Conservation (phyloP, 2,797 vertebrate species). For the Accipiter superciliosus region DNA sequence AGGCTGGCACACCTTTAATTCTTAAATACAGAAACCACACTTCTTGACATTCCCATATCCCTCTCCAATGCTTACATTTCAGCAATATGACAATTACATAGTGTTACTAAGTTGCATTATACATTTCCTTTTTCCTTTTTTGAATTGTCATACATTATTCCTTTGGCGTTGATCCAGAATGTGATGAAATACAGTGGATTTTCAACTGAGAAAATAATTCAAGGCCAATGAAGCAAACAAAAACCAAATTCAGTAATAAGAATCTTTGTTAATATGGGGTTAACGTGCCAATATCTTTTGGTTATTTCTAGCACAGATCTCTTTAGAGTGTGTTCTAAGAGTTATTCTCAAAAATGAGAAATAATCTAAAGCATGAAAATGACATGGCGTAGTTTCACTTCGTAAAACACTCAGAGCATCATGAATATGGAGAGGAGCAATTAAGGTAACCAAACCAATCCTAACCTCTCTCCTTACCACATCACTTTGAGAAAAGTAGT, state of each 20-base stretch:
- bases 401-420: neutral
- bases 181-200: neutral
- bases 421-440: neutral
- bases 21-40: constrained; percentile 23
- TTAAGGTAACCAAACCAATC: neutral
- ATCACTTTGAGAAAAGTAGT: neutral
- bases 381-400: neutral
- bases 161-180: constrained; percentile 30
- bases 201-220: neutral
- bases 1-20: constrained; percentile 65
- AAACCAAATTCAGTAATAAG: neutral
- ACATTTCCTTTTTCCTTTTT: constrained; percentile 17
- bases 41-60: neutral
- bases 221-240: neutral
- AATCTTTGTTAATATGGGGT: neutral
- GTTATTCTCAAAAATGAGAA: neutral
- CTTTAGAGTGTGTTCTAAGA: neutral
- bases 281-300: neutral
- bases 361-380: neutral
- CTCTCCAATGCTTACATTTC: neutral
- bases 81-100: neutral
- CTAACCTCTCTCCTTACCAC: neutral
- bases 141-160: constrained; percentile 38
- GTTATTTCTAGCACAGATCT: neutral
- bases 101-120: neutral